These are phyloP conservation scores for Callipepla squamata DNA, from an alignment of 2,113 vertebrate species.

Conservation along the genomic window DNA sequence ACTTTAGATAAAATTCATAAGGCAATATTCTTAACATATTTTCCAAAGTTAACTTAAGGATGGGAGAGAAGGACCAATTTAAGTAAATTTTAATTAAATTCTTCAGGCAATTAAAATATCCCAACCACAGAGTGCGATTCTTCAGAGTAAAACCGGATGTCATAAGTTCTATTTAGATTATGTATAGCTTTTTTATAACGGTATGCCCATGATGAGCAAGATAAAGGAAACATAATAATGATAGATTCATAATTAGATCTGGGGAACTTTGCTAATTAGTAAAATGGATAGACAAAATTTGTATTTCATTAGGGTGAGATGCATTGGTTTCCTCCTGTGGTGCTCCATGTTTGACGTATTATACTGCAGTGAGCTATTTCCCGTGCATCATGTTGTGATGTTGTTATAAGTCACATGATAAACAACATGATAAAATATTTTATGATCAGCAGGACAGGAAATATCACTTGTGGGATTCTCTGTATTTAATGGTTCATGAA, in stretches of 20 bases:
- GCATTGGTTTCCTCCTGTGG: slow-evolving; percentile 60
- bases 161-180: slow-evolving; percentile 34
- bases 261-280: slow-evolving; percentile 66
- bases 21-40: neutral
- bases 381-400: slow-evolving; percentile 35
- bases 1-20: neutral
- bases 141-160: neutral
- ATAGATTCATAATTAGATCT: slow-evolving; percentile 60
- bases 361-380: slow-evolving; percentile 34
- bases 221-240: slow-evolving; percentile 65
- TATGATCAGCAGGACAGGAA: neutral
- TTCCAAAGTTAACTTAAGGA: neutral
- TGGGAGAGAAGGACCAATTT: neutral
- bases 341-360: slow-evolving; percentile 55
- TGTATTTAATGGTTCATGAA: neutral
- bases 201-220: slow-evolving; percentile 42
- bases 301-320: slow-evolving; percentile 67
- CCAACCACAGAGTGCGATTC: slow-evolving; percentile 4
- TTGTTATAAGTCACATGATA: slow-evolving; percentile 51
- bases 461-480: neutral
- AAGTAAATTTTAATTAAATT: neutral
- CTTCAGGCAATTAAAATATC: neutral
- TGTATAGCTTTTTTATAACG: slow-evolving; percentile 9
- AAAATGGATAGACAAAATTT: slow-evolving; percentile 66
- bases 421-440: slow-evolving; percentile 41